Evolutionary conservation across 2,888 invertebrate species (phyloP).

Genomic region (Cephus pygmeus): DNA sequence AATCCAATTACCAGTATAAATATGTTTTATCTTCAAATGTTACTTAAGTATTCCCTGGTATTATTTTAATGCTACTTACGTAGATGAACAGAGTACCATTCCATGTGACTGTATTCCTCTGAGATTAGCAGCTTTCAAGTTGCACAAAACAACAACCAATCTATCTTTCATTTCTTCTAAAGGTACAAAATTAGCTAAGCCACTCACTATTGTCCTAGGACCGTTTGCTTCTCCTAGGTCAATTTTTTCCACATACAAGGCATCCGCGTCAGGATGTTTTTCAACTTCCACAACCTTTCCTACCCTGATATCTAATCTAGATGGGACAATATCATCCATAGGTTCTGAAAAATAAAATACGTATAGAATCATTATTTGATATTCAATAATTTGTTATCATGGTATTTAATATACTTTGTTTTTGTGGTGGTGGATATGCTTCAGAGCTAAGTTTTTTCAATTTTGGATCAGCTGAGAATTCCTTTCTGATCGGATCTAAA

Average conservation of each 20-base stretch:
- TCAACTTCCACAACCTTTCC: conserved; percentile 87
- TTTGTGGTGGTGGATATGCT: conserved; percentile 86
- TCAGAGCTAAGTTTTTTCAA: conserved; percentile 81
- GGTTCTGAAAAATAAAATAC: conserved; percentile 6
- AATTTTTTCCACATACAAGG: conserved; percentile 91
- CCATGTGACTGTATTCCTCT: conserved; percentile 91
- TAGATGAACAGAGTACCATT: conserved; percentile 93
- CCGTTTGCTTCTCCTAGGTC: conserved; percentile 80
- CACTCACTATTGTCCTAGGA: conserved; percentile 74
- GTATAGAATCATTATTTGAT: not conserved
- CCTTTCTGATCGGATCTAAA: conserved; percentile 88
- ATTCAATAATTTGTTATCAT: not conserved
- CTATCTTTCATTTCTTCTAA: conserved; percentile 90
- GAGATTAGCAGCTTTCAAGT: conserved; percentile 97
- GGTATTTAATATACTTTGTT: conserved; percentile 66
- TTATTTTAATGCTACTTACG: conserved; percentile 64
- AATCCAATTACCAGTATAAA: not conserved
- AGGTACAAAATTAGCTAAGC: conserved; percentile 91
- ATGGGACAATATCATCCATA: conserved; percentile 3
- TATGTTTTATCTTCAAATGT: not conserved
- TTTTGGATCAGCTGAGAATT: conserved; percentile 79
- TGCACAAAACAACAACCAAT: conserved; percentile 92
- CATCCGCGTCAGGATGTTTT: conserved; percentile 92
- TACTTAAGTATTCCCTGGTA: not conserved
- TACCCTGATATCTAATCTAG: conserved; percentile 84